Conservation (phyloP, 2,888 invertebrate genomes). For the Odontothrips loti region DNA sequence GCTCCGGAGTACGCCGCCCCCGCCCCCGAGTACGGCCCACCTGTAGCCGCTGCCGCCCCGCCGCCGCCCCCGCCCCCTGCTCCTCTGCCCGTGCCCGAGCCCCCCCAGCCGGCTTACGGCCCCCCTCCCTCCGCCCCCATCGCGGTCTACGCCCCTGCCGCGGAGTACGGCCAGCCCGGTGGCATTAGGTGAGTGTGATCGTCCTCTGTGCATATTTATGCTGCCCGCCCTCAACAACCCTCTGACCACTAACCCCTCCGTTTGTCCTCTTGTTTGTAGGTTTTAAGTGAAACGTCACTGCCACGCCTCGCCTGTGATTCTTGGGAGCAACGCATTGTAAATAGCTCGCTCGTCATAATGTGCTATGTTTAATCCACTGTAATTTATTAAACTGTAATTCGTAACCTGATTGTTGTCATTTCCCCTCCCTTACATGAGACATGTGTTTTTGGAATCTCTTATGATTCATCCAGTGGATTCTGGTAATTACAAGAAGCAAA, state of each 20-base stretch:
- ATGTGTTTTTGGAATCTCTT: too few species aligned
- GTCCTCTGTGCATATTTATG: not conserved
- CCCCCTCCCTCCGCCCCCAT: not conserved
- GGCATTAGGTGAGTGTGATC: not conserved
- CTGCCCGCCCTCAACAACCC: too few species aligned
- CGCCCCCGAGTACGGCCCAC: not conserved
- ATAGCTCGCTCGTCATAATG: not conserved
- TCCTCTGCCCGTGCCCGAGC: not conserved
- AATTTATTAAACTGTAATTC: conserved; percentile 16
- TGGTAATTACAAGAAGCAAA: too few species aligned
- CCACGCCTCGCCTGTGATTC: not conserved
- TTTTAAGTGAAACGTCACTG: not conserved
- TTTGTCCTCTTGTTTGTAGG: not conserved
- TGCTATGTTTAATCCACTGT: not conserved
- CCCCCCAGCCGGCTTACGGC: not conserved
- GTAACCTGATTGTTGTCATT: not conserved
- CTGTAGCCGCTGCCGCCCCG: not conserved
- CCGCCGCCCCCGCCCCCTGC: not conserved
- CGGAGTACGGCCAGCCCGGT: not conserved
- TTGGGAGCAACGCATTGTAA: not conserved
- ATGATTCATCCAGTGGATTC: too few species aligned
- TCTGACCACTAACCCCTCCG: too few species aligned
- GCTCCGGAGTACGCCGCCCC: not conserved
- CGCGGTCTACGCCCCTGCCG: not conserved
- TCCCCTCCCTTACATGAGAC: not conserved